These are phyloP conservation scores for Dynastes maya DNA, from an alignment of 2,888 invertebrate species.

Conservation along the genomic window DNA sequence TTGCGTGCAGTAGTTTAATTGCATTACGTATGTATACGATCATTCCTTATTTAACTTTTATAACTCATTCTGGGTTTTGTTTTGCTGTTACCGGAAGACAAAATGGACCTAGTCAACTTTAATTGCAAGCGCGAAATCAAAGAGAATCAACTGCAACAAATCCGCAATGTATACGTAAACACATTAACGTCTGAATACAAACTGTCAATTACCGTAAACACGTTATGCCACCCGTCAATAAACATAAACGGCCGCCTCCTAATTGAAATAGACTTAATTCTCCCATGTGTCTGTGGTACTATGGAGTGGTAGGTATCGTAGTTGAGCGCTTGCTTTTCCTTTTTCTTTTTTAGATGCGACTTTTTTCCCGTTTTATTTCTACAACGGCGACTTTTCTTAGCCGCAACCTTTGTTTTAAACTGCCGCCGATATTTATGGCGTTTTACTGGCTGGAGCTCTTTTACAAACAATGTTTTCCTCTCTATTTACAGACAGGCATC, in stretches of 20 bases:
- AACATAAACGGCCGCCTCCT: conserved; percentile 28
- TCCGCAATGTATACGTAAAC: conserved; percentile 4
- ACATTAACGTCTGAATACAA: conserved; percentile 20
- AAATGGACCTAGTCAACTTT: not conserved
- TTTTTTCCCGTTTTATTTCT: not conserved
- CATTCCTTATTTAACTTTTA: conserved; percentile 1
- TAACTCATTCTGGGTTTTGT: conserved; percentile 6
- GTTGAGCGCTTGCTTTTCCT: not conserved
- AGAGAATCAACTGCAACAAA: conserved; percentile 11
- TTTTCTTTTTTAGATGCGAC: not conserved
- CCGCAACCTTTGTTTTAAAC: conserved; percentile 25
- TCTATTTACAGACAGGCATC: not conserved
- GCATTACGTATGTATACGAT: too few relatives aligned
- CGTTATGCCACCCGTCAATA: conserved; percentile 13
- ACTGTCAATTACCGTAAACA: conserved; percentile 13
- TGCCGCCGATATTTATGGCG: conserved; percentile 34
- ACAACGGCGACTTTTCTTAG: not conserved
- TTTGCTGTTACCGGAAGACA: conserved; percentile 3
- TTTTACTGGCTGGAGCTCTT: conserved; percentile 16
- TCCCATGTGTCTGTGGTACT: not conserved
- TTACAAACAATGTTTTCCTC: conserved; percentile 41
- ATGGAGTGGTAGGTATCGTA: conserved; percentile 9
- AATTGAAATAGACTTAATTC: conserved; percentile 25
- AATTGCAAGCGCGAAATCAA: not conserved
- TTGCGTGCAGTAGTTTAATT: too few relatives aligned